Percentiles rank a stretch among this genome's conserved stretches.
Evolutionary conservation across 2,113 vertebrate species (phyloP).

Genomic region (Platanista minor): DNA sequence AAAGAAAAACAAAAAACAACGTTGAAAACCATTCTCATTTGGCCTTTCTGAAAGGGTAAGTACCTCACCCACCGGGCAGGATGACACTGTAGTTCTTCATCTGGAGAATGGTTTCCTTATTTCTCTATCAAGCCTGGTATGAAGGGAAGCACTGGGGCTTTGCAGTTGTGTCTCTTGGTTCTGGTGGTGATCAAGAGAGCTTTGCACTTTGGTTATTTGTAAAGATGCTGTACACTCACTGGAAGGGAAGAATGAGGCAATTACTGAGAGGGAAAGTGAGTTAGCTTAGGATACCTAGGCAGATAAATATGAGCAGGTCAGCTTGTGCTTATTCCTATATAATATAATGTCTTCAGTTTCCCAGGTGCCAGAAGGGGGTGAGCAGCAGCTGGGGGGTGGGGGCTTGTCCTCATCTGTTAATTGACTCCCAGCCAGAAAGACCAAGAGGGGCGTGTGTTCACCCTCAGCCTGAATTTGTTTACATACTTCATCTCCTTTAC

Average conservation of each 20-base stretch:
- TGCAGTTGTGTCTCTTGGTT: background rate
- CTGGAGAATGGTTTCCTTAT: background rate
- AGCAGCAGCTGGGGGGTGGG: background rate
- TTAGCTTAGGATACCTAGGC: background rate
- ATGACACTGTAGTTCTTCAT: background rate
- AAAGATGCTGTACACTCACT: background rate
- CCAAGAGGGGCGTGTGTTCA: background rate
- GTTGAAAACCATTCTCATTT: background rate
- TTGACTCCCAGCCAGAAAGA: background rate
- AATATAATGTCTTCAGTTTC: background rate
- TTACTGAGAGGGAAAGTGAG: background rate
- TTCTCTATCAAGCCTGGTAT: background rate
- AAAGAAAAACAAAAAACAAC: background rate
- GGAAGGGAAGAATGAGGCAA: background rate
- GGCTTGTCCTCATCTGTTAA: background rate
- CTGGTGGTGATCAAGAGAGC: background rate
- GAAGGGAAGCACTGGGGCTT: background rate
- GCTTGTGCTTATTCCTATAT: background rate
- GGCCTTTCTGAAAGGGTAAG: background rate
- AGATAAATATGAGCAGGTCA: background rate
- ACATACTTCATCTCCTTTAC: background rate
- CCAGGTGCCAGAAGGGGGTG: background rate
- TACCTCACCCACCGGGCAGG: background rate
- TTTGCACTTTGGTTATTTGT: background rate
- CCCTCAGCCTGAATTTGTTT: background rate